Evolutionary conservation across 2,888 invertebrate genomes (phyloP).

Genomic region (Agrotis puta): DNA sequence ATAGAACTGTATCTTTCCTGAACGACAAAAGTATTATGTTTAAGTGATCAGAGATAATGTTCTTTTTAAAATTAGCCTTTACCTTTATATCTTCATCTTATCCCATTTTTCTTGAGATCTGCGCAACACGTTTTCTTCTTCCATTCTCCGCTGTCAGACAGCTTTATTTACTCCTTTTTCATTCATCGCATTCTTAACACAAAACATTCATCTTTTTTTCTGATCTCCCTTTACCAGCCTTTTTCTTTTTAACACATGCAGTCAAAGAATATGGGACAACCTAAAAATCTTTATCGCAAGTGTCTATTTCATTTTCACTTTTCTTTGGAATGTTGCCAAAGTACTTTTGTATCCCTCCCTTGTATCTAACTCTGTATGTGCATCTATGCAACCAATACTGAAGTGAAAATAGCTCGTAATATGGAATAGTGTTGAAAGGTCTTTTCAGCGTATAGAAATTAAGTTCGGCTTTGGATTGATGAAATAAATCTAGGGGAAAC

Average conservation of each 20-base stretch:
- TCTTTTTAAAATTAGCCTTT: background rate
- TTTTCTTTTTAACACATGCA: too few relatives aligned
- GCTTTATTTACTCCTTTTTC: too few relatives aligned
- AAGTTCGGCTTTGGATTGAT: background rate
- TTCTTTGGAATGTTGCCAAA: constrained; percentile 53
- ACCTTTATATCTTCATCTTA: too few relatives aligned
- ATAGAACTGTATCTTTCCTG: constrained; percentile 2
- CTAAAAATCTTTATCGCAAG: constrained; percentile 35
- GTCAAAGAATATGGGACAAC: constrained; percentile 12
- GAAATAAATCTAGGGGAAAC: too few relatives aligned
- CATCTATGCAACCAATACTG: constrained; percentile 1
- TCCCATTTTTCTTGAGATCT: too few relatives aligned
- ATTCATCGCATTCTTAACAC: too few relatives aligned
- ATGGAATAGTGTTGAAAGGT: background rate
- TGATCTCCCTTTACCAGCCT: too few relatives aligned
- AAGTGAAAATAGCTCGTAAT: background rate
- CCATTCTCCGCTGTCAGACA: too few relatives aligned
- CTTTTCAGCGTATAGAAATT: background rate
- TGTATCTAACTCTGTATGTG: constrained; percentile 5
- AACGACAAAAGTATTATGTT: constrained; percentile 9
- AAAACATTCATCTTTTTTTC: too few relatives aligned
- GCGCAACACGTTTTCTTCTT: too few relatives aligned
- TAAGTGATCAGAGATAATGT: too few relatives aligned
- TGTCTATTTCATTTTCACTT: constrained; percentile 34
- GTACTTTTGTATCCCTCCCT: constrained; percentile 21